Percentiles rank a stretch among this genome's conserved stretches.
Evolutionary conservation across 2,113 vertebrate genomes (phyloP).

Genomic region (Hyla sarda): DNA sequence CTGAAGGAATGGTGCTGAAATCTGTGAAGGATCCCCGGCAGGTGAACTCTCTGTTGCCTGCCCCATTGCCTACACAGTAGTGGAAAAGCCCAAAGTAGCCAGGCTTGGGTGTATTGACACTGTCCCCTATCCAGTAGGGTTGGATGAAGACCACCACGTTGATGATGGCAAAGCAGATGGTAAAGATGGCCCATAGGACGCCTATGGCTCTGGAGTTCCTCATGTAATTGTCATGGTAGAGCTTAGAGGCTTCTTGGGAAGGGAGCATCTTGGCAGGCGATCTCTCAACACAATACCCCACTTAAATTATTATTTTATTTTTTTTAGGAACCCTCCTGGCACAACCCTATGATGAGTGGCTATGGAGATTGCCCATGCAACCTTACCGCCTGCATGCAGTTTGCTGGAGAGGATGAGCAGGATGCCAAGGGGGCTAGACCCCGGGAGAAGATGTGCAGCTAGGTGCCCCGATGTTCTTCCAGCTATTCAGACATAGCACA

Average conservation of each 20-base stretch:
- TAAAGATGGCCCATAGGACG: constrained; percentile 97
- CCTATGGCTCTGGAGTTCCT: constrained; percentile 92
- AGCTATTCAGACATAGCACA: constrained; percentile 31
- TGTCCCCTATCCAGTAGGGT: constrained; percentile 98
- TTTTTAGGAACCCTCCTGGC: background rate
- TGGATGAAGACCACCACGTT: constrained; percentile 98
- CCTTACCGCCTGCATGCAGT: constrained; percentile 18
- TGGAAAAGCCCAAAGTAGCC: constrained; percentile 97
- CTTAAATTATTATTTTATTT: too few species aligned
- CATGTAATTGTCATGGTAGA: constrained; percentile 94
- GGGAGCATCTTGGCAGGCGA: constrained; percentile 82
- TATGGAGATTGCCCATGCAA: background rate
- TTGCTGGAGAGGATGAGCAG: background rate
- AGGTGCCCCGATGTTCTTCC: background rate
- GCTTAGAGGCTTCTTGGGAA: constrained; percentile 95
- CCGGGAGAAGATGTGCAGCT: background rate
- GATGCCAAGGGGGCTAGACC: constrained; percentile 30
- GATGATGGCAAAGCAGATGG: constrained; percentile 97
- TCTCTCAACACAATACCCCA: constrained; percentile 4
- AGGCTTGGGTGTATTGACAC: constrained; percentile 90
- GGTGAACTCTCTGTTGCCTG: constrained; percentile 86
- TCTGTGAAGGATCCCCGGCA: constrained; percentile 93
- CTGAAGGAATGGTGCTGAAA: constrained; percentile 93
- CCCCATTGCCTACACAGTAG: constrained; percentile 91
- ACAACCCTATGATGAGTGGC: background rate